A percentile compares a stretch with the other conserved stretches of the same genome.
phyloP scores from a whole-genome alignment of 2,113 vertebrate genomes.

The Nestor notabilis region DNA sequence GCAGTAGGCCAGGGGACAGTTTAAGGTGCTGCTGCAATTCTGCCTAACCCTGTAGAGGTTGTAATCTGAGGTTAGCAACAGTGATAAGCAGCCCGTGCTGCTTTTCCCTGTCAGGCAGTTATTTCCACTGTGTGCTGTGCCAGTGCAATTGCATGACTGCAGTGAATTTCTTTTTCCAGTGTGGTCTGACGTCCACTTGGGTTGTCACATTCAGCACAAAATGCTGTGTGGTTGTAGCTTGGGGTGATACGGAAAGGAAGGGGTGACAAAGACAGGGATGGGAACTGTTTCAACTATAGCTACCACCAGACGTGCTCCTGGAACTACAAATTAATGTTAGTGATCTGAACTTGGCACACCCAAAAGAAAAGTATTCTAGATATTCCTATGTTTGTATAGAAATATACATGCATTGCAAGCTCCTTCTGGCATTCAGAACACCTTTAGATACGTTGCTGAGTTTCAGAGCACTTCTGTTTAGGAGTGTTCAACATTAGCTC shows the following conservation, averaged over 20 bases:
- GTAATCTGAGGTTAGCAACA: neutral
- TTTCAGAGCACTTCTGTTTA: neutral
- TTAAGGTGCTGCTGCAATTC: neutral
- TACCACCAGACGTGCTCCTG: neutral
- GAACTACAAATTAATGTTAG: neutral
- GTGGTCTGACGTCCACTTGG: neutral
- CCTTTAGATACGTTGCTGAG: neutral
- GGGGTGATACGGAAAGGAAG: neutral
- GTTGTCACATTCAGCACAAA: rapidly evolving
- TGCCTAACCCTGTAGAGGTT: neutral
- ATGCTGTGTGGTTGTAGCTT: neutral
- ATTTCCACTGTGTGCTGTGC: rapidly evolving
- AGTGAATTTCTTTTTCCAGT: neutral
- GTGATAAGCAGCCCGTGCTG: neutral
- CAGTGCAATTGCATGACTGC: neutral
- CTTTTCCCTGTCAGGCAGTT: neutral
- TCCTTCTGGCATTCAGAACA: rapidly evolving
- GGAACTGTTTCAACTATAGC: neutral
- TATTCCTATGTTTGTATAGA: neutral
- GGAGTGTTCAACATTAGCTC: neutral
- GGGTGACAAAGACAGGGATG: neutral
- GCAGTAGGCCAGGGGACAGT: neutral
- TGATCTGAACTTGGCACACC: neutral
- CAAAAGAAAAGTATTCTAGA: neutral
- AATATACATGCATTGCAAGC: neutral